Evolutionary conservation across 2,888 invertebrate genomes (phyloP), one percentile per base, ranked within the genome.

Genomic region (Dorcus hopei): DNA sequence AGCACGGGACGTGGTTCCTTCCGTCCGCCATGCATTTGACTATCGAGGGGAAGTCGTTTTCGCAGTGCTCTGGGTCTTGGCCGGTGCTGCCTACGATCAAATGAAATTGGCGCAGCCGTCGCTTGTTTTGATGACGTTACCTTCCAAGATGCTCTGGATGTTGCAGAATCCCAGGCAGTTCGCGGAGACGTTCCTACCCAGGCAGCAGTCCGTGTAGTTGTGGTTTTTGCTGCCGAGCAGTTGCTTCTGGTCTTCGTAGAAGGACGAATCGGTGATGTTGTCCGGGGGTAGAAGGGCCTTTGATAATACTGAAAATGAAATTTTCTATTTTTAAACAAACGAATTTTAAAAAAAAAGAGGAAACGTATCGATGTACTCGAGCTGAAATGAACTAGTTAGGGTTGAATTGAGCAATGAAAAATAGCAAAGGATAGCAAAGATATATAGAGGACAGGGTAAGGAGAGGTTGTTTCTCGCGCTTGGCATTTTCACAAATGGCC

Each of bases 1-100:
- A 93, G 76, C 93, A 93, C 0, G 92, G 92, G 33, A 91, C 88
- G 79, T 93, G 93, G 79, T 93, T 91, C 14, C 92, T 83, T 0
- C 91, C 90, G 75, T 93, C 92, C 65, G 87, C 85, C 88, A 88
- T 88, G 71, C 88, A 89, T 50, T 84, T 84, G 41, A 93, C 91
- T 66, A 93, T 92, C 56, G 85, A 81, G 0, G 91, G 90, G 72
- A 93, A 91, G 72, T 92, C 91, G 16, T 82, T 81, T 75, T 93
- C 91, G 71, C 93, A 93, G 16, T 87, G 83, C 74, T 91, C 90
- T 0, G 91, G 90, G 70, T 91, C 90, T 70, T 89, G 87, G 3
- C 90, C 90, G 0, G 91, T 91, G 49, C 83, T 85, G 11, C 91
- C 91, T 72, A 87, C 85, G 43, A 33, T 7, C 6, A 60, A 33